Percentiles rank a stretch among this genome's conserved stretches.
phyloP scores from a whole-genome alignment of 1,140 invertebrate genomes.

The Drosophila prosaltans region DNA sequence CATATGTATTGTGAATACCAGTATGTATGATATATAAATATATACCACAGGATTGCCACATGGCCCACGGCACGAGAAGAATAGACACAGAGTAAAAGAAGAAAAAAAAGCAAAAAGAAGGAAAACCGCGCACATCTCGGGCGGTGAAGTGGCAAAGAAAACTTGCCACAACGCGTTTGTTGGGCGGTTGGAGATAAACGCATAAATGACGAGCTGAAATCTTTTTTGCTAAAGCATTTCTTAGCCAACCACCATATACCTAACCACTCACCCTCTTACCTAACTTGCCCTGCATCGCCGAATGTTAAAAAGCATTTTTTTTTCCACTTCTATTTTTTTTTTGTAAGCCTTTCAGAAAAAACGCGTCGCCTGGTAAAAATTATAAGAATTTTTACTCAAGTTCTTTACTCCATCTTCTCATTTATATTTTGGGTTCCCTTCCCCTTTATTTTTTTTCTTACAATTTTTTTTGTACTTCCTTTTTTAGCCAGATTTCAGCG shows the following conservation, averaged over 20 bases:
- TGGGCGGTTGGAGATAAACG: conserved; percentile 74
- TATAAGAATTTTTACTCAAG: conserved; percentile 80
- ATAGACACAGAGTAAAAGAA: not conserved
- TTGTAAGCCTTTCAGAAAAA: conserved; percentile 67
- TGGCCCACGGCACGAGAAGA: conserved; percentile 18
- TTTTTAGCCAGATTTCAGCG: conserved; percentile 37
- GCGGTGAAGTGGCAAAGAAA: conserved; percentile 38
- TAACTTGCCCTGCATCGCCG: conserved; percentile 7
- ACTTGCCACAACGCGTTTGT: conserved; percentile 67
- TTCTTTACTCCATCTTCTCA: conserved; percentile 52
- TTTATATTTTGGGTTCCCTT: conserved; percentile 33
- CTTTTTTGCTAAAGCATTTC: conserved; percentile 53
- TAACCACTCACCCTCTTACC: not conserved
- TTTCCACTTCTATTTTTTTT: no score
- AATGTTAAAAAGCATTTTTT: conserved; percentile 74
- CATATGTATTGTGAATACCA: not conserved
- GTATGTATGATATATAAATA: not conserved
- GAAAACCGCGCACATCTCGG: conserved; percentile 3
- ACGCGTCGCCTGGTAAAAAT: conserved; percentile 65
- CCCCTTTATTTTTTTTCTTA: conserved; percentile 23
- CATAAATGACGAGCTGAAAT: conserved; percentile 81
- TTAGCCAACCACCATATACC: conserved; percentile 12
- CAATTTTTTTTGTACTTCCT: conserved; percentile 8
- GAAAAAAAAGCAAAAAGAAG: not conserved
- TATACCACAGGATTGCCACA: conserved; percentile 12